Conservation (phyloP, 2,113 vertebrate genomes). For the Cavia porcellus region DNA sequence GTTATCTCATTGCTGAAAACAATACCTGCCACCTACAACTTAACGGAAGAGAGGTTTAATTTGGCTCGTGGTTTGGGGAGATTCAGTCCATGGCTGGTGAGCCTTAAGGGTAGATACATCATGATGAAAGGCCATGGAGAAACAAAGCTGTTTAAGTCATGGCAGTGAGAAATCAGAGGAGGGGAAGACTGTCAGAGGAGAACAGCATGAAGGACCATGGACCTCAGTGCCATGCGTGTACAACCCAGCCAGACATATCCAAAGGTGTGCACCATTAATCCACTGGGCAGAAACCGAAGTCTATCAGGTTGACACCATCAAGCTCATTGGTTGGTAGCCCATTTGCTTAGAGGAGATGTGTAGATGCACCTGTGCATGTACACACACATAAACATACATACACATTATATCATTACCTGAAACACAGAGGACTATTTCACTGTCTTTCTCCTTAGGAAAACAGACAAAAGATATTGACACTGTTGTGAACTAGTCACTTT, state of each 20-base stretch:
- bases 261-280: background rate
- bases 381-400: background rate
- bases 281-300: background rate
- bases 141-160: background rate
- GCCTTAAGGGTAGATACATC: background rate
- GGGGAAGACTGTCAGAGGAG: background rate
- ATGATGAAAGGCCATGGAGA: background rate
- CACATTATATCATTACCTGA: background rate
- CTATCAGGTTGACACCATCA: background rate
- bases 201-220: too few relatives aligned
- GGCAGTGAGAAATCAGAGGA: background rate
- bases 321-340: background rate
- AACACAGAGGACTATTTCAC: background rate
- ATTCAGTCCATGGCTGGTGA: background rate
- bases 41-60: background rate
- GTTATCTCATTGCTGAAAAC: background rate
- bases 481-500: background rate
- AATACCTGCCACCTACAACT: background rate
- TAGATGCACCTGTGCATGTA: too few relatives aligned
- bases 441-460: background rate
- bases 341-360: background rate
- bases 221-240: background rate
- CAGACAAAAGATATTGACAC: background rate
- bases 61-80: background rate
- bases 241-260: too few relatives aligned